These are phyloP conservation scores for Enteromius trimaculatus DNA, from an alignment of 2,797 vertebrate species.

Conservation along the genomic window DNA sequence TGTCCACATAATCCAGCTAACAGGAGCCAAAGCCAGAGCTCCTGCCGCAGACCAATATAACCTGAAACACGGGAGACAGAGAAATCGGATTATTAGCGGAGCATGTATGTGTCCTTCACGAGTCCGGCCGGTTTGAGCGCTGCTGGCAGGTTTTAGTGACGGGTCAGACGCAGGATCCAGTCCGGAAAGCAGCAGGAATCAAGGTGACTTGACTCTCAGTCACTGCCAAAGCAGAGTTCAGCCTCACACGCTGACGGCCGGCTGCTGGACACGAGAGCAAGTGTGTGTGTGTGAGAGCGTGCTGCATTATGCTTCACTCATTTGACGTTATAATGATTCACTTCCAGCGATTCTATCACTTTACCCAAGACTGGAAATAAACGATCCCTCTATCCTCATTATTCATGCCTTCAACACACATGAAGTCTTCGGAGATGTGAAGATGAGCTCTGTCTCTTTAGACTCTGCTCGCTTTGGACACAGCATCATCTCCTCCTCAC, in stretches of 20 bases:
- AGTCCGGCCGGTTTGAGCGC: slow-evolving; percentile 10
- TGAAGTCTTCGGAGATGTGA: neutral
- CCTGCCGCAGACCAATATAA: slow-evolving; percentile 1
- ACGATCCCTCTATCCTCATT: neutral
- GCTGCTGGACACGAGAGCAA: neutral
- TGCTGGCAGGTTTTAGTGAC: slow-evolving; percentile 43
- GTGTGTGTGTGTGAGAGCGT: too few relatives aligned
- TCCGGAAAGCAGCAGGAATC: slow-evolving; percentile 55
- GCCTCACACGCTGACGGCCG: slow-evolving; percentile 8
- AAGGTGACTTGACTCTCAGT: slow-evolving; percentile 58
- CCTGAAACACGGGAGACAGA: neutral
- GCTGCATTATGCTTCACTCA: neutral
- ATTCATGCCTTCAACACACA: neutral
- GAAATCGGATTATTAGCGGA: neutral
- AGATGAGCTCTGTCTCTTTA: neutral
- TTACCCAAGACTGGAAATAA: neutral
- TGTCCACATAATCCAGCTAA: slow-evolving; percentile 44
- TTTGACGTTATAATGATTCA: neutral
- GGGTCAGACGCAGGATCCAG: slow-evolving; percentile 33
- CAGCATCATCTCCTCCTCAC: neutral
- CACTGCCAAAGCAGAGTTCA: slow-evolving; percentile 41
- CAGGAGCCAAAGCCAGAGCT: slow-evolving; percentile 28
- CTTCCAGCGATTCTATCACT: neutral
- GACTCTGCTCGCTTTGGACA: neutral
- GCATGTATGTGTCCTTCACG: neutral